Conservation (phyloP, 2,797 vertebrate species). For the Threskiornis aethiopicus region DNA sequence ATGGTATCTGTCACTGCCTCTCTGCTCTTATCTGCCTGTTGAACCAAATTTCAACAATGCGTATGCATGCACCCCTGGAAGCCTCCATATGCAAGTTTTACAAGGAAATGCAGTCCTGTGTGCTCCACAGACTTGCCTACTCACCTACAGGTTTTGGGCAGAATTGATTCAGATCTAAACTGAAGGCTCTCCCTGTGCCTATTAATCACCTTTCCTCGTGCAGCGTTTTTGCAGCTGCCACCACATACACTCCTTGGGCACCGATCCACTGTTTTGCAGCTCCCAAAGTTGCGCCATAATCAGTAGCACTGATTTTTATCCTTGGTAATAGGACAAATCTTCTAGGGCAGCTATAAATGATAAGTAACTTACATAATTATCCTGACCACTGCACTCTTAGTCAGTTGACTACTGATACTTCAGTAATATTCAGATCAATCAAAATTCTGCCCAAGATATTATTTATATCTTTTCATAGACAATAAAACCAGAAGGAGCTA, state of each 20-base stretch:
- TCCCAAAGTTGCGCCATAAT: rapidly evolving
- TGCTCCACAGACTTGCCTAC: background rate
- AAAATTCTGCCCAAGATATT: background rate
- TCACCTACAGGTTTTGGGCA: background rate
- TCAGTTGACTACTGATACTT: background rate
- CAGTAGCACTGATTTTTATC: background rate
- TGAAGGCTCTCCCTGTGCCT: conserved; percentile 24
- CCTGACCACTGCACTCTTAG: background rate
- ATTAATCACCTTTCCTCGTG: background rate
- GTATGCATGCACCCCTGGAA: background rate
- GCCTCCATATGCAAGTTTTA: background rate
- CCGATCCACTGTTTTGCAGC: rapidly evolving
- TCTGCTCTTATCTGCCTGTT: background rate
- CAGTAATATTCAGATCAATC: background rate
- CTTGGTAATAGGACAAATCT: background rate
- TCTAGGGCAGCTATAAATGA: background rate
- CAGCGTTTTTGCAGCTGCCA: background rate
- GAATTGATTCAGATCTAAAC: conserved; percentile 11
- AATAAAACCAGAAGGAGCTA: background rate
- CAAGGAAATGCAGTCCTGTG: background rate
- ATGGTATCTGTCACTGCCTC: background rate
- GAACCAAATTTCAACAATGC: background rate
- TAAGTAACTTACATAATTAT: background rate
- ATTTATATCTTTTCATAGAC: background rate
- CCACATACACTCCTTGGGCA: background rate